Evolutionary conservation across 2,888 invertebrate genomes (phyloP).

Genomic region (Drosophila buzzatii): DNA sequence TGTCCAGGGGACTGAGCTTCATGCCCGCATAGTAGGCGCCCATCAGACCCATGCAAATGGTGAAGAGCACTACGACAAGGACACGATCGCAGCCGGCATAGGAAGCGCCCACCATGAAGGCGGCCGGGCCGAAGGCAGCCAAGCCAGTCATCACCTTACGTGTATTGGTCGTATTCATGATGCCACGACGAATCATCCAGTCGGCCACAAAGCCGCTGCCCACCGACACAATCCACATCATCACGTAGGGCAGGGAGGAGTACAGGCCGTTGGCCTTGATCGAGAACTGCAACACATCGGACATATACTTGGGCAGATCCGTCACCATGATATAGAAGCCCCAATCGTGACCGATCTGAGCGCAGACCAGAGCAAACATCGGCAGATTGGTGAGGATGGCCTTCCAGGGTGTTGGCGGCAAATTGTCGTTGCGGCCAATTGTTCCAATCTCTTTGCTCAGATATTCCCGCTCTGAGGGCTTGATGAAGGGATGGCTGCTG

Average conservation of each 20-base stretch:
- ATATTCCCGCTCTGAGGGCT: conserved; percentile 89
- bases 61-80: conserved; percentile 88
- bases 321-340: conserved; percentile 89
- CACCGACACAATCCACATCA: conserved; percentile 88
- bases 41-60: conserved; percentile 90
- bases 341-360: conserved; percentile 90
- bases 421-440: conserved; percentile 86
- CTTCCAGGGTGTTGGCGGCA: conserved; percentile 90
- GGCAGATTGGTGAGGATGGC: conserved; percentile 89
- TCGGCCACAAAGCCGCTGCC: conserved; percentile 89
- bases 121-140: conserved; percentile 89
- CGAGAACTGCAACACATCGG: conserved; percentile 87
- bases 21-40: conserved; percentile 90
- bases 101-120: conserved; percentile 89
- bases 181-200: conserved; percentile 87
- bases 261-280: conserved; percentile 88
- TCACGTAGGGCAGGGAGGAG: conserved; percentile 88
- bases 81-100: conserved; percentile 89
- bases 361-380: conserved; percentile 91
- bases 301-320: conserved; percentile 89
- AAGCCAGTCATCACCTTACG: conserved; percentile 88
- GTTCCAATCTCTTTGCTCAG: conserved; percentile 88
- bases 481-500: conserved; percentile 90
- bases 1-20: conserved; percentile 89
- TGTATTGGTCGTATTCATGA: conserved; percentile 85